phyloP scores from a whole-genome alignment of 2,113 vertebrate species.

The Bettongia penicillata region DNA sequence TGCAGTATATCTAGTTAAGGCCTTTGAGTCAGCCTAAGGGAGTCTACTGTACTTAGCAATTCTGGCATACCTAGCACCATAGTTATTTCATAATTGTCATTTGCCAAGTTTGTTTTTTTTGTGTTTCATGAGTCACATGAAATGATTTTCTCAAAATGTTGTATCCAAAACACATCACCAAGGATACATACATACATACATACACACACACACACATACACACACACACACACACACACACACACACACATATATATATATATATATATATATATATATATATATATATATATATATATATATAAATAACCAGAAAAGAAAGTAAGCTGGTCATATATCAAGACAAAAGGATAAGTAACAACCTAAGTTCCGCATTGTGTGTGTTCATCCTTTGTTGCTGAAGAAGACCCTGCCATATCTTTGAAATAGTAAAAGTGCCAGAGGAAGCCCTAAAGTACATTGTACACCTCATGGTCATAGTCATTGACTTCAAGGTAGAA shows the following conservation, averaged over 20 bases:
- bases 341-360: not conserved
- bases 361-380: not conserved
- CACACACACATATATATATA: no score
- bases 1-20: constrained; percentile 9
- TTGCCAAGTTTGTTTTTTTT: not conserved
- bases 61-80: constrained; percentile 8
- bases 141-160: not conserved
- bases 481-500: not conserved
- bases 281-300: no score
- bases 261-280: no score
- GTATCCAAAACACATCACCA: not conserved
- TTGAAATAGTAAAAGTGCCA: not conserved
- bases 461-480: not conserved
- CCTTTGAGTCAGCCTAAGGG: not conserved
- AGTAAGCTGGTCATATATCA: not conserved
- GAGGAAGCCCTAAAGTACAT: not conserved
- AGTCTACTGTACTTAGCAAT: constrained; percentile 15
- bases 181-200: not conserved
- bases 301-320: not conserved
- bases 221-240: no score
- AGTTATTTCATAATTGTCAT: not conserved
- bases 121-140: not conserved
- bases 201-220: no score
- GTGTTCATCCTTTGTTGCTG: no score
- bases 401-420: not conserved